These are phyloP conservation scores for Callospermophilus lateralis DNA, from an alignment of 2,113 vertebrate genomes.

Conservation along the genomic window DNA sequence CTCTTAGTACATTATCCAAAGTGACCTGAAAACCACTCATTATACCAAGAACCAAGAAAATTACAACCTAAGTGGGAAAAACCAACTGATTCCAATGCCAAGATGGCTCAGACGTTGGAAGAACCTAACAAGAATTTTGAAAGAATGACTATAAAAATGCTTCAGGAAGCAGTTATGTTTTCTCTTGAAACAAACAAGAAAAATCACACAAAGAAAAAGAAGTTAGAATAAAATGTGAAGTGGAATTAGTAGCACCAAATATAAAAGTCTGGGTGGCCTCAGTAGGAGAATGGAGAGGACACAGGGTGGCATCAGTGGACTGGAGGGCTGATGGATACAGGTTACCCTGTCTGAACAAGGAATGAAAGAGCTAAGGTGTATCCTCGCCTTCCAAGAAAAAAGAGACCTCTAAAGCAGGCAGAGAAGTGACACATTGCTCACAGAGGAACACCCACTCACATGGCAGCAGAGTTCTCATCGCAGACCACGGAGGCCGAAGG, in stretches of 20 bases:
- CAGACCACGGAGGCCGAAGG: accelerated
- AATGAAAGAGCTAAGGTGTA: no score
- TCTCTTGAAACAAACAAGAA: background rate
- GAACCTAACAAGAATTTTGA: background rate
- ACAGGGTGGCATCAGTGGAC: background rate
- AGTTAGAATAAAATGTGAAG: background rate
- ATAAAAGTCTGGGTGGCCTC: background rate
- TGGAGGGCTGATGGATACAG: background rate
- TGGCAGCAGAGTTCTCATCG: background rate
- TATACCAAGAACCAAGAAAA: background rate
- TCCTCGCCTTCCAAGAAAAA: background rate
- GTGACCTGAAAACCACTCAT: background rate
- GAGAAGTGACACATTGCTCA: background rate
- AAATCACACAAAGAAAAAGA: background rate
- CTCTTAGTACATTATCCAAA: background rate
- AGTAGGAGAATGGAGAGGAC: background rate
- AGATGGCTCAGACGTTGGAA: background rate
- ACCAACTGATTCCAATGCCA: background rate
- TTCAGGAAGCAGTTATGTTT: background rate
- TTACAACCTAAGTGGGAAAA: background rate
- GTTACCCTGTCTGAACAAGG: background rate
- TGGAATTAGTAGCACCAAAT: background rate
- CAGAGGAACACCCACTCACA: no score
- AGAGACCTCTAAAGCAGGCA: no score
- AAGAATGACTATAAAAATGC: no score